Percentiles rank a stretch among this genome's conserved stretches.
Evolutionary conservation across 2,888 invertebrate genomes (phyloP).

Genomic region (Labia minor): DNA sequence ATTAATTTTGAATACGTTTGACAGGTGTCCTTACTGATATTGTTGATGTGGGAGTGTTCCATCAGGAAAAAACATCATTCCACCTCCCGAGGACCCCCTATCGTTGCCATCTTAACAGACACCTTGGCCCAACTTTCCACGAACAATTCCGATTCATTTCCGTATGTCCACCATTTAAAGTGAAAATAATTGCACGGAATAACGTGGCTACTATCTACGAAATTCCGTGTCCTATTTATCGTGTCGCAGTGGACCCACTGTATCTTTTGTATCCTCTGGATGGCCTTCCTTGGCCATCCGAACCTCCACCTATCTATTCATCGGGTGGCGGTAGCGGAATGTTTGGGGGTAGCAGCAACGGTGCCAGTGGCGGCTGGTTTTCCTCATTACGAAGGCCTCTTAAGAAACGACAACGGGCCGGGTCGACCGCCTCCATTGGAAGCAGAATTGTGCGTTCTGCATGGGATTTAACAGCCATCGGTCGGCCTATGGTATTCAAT

Average conservation of each 20-base stretch:
- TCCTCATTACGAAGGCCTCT: conserved; percentile 57
- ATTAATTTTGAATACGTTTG: background rate
- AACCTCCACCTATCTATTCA: conserved; percentile 20
- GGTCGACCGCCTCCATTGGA: conserved; percentile 31
- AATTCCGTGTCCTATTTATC: background rate
- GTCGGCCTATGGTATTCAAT: conserved; percentile 39
- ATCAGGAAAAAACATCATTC: background rate
- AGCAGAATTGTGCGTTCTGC: conserved; percentile 38
- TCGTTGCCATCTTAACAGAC: background rate
- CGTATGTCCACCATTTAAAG: background rate
- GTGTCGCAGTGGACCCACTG: conserved; percentile 6
- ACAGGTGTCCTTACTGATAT: background rate
- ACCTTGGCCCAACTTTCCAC: background rate
- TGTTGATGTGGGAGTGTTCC: background rate
- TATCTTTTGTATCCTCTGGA: background rate
- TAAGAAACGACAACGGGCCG: conserved; percentile 37
- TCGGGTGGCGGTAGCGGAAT: conserved; percentile 29
- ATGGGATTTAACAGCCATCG: conserved; percentile 51
- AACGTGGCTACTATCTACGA: background rate
- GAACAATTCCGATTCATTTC: background rate
- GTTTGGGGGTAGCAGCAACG: background rate
- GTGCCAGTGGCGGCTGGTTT: conserved; percentile 58
- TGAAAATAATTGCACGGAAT: no score
- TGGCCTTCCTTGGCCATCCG: conserved; percentile 15
- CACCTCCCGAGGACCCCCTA: no score